Conservation (phyloP, 2,888 invertebrate species). For the Ashinkailepas kermadecensis region DNA sequence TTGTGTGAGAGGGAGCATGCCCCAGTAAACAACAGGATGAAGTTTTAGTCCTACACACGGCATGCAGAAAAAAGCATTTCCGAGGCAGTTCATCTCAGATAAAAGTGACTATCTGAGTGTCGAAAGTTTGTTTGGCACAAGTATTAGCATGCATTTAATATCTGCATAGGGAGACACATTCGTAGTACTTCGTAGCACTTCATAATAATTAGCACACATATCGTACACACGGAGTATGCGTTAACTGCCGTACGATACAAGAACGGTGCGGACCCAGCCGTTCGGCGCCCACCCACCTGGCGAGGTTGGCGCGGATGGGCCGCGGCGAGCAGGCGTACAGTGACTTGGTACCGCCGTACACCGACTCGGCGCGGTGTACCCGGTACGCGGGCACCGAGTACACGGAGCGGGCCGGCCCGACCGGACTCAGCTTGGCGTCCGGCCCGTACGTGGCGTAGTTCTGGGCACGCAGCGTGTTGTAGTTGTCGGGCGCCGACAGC, state of each 20-base stretch:
- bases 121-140: no score
- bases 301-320: conserved; percentile 27
- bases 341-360: conserved; percentile 41
- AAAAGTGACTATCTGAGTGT: background rate
- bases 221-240: no score
- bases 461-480: conserved; percentile 12
- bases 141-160: no score
- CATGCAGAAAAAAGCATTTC: background rate
- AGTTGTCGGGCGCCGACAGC: background rate
- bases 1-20: no score
- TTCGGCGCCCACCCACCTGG: background rate
- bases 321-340: conserved; percentile 37
- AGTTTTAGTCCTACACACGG: background rate
- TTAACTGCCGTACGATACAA: no score
- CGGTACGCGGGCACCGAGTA: conserved; percentile 10
- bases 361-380: conserved; percentile 29
- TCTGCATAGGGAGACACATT: no score
- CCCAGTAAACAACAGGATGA: no score
- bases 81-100: no score
- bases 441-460: conserved; percentile 1
- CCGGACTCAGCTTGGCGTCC: background rate
- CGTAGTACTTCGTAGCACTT: no score
- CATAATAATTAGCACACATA: no score
- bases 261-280: no score
- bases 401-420: conserved; percentile 10